phyloP scores from a whole-genome alignment of 2,797 vertebrate genomes.

The Yasuhikotakia modesta region DNA sequence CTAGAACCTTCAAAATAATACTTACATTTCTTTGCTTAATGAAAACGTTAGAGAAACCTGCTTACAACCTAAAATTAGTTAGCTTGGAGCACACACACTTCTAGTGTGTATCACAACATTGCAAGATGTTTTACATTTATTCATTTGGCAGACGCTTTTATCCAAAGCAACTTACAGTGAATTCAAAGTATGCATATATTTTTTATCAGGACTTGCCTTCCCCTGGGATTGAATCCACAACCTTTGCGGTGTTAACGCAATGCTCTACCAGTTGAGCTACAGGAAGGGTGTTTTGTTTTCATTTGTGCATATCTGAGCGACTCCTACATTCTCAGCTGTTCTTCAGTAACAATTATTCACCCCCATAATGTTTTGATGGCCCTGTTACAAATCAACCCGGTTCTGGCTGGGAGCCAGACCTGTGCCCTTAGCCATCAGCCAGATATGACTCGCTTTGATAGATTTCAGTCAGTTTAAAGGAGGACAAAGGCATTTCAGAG shows the following conservation, averaged over 20 bases:
- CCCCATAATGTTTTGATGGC: conserved; percentile 79
- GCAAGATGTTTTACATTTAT: too few species aligned
- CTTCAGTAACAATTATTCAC: conserved; percentile 67
- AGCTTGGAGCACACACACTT: conserved; percentile 53
- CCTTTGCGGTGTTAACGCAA: too few species aligned
- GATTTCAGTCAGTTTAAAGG: conserved; percentile 1
- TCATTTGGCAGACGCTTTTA: too few species aligned
- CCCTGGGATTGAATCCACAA: too few species aligned
- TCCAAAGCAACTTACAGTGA: too few species aligned
- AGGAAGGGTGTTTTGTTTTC: conserved; percentile 63
- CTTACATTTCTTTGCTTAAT: too few species aligned
- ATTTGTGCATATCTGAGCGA: conserved; percentile 37
- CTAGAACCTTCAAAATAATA: too few species aligned
- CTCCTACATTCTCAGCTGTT: conserved; percentile 64
- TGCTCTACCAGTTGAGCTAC: too few species aligned
- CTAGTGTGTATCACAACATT: background rate
- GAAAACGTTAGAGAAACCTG: too few species aligned
- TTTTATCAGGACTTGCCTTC: too few species aligned
- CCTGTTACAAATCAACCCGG: conserved; percentile 72
- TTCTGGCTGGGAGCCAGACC: conserved; percentile 70
- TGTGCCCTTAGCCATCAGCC: conserved; percentile 77
- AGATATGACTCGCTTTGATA: conserved; percentile 74
- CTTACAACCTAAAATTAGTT: too few species aligned
- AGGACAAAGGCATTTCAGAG: background rate
- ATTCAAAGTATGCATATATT: too few species aligned